Conservation (phyloP, 1,140 invertebrate species). For the Drosophila pseudoobscura region DNA sequence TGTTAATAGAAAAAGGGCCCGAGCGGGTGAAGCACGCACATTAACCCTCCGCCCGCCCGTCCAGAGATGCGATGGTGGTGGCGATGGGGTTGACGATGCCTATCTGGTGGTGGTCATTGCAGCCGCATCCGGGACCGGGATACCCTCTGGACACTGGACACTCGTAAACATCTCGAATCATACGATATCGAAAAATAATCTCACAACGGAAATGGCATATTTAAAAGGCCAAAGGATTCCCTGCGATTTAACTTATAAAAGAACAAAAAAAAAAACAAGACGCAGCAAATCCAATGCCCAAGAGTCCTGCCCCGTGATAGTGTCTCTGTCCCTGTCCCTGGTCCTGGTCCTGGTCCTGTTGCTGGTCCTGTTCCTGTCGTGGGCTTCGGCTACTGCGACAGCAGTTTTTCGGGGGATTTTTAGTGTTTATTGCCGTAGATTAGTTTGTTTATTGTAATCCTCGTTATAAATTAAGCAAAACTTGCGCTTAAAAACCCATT, state of each 20-base stretch:
- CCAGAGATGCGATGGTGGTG: constrained; percentile 1
- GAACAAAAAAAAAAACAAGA: constrained; percentile 19
- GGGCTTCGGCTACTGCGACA: not conserved
- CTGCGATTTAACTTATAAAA: constrained; percentile 76
- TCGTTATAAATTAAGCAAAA: constrained; percentile 79
- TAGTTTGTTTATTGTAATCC: constrained; percentile 82
- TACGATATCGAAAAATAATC: constrained; percentile 81
- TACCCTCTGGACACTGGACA: constrained; percentile 50
- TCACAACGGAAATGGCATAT: constrained; percentile 77
- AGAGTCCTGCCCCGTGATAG: constrained; percentile 21
- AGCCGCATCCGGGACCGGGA: constrained; percentile 2
- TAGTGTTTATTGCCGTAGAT: constrained; percentile 80
- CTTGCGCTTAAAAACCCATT: constrained; percentile 73
- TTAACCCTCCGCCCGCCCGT: constrained; percentile 30
- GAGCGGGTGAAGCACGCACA: constrained; percentile 63
- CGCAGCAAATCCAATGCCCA: constrained; percentile 31
- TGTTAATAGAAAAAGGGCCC: constrained; percentile 80
- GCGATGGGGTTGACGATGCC: constrained; percentile 45
- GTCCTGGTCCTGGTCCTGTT: not conserved
- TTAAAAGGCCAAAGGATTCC: constrained; percentile 76
- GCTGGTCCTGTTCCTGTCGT: not conserved
- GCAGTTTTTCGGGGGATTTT: constrained; percentile 74
- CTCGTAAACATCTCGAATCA: constrained; percentile 78
- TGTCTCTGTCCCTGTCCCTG: constrained; percentile 37
- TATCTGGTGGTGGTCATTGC: constrained; percentile 58